Percentiles rank a stretch among this genome's conserved stretches.
phyloP scores from a whole-genome alignment of 2,888 invertebrate genomes.

The Lutraria lutraria region DNA sequence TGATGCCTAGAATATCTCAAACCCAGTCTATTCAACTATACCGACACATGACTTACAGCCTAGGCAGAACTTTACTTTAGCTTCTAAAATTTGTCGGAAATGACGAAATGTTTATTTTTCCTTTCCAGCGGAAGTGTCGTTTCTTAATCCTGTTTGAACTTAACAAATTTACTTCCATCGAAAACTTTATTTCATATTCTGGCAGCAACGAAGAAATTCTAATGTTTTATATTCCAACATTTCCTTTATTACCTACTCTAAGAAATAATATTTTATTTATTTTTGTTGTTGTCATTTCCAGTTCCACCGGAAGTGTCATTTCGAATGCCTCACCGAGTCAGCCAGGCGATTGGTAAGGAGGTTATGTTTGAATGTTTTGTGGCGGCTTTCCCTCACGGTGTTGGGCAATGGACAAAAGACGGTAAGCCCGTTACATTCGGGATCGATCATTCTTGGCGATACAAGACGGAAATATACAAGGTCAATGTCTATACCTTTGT shows the following conservation, averaged over 20 bases:
- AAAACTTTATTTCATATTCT: no score
- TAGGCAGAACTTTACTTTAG: no score
- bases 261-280: not conserved
- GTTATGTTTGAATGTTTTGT: conserved; percentile 84
- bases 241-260: not conserved
- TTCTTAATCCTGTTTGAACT: no score
- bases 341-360: conserved; percentile 78
- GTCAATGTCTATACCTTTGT: conserved; percentile 74
- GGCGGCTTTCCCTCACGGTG: conserved; percentile 82
- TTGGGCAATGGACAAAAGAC: conserved; percentile 79
- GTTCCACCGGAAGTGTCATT: conserved; percentile 69
- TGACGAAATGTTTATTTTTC: no score
- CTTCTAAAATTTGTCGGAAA: no score
- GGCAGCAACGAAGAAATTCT: not conserved
- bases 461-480: conserved; percentile 77
- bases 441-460: conserved; percentile 69
- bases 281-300: conserved; percentile 23
- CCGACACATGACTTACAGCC: no score
- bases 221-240: not conserved
- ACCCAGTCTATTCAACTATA: no score
- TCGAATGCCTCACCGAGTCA: conserved; percentile 72
- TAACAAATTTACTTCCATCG: no score
- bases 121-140: no score
- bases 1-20: no score
- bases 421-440: conserved; percentile 44